phyloP scores from a whole-genome alignment of 2,113 vertebrate genomes.

The Ursus arctos region DNA sequence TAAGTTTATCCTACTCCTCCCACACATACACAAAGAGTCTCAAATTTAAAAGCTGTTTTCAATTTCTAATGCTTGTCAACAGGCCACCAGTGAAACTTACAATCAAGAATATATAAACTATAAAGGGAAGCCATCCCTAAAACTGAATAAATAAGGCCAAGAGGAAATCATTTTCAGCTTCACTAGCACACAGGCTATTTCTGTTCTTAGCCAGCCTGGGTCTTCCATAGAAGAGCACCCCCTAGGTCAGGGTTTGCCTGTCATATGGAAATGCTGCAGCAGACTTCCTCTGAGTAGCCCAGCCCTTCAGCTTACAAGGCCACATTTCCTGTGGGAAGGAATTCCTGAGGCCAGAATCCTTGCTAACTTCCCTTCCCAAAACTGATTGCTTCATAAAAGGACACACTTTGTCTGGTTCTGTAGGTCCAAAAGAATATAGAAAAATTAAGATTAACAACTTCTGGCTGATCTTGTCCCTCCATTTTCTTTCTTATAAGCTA shows the following conservation, averaged over 20 bases:
- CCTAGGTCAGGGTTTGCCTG: neutral
- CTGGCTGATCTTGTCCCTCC: neutral
- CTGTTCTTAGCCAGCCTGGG: constrained; percentile 17
- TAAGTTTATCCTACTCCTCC: neutral
- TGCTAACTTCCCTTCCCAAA: constrained; percentile 58
- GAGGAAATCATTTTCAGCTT: constrained; percentile 42
- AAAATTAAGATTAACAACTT: constrained; percentile 1
- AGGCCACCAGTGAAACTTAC: neutral
- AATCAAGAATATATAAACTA: neutral
- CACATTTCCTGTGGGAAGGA: constrained; percentile 65
- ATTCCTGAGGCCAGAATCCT: constrained; percentile 49
- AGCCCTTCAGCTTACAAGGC: constrained; percentile 33
- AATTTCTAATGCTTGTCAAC: neutral
- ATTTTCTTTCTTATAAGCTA: neutral
- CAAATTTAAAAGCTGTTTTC: neutral
- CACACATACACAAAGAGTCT: neutral
- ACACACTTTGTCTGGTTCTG: neutral
- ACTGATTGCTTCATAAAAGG: neutral
- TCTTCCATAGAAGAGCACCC: neutral
- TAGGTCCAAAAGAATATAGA: neutral
- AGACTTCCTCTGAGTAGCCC: constrained; percentile 48
- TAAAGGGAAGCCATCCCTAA: neutral
- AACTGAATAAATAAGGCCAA: constrained; percentile 16
- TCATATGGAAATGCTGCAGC: neutral
- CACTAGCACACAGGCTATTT: constrained; percentile 29